Evolutionary conservation across 2,888 invertebrate genomes (phyloP), one percentile per base, ranked within the genome.

Genomic region (Tupiocoris notatus): DNA sequence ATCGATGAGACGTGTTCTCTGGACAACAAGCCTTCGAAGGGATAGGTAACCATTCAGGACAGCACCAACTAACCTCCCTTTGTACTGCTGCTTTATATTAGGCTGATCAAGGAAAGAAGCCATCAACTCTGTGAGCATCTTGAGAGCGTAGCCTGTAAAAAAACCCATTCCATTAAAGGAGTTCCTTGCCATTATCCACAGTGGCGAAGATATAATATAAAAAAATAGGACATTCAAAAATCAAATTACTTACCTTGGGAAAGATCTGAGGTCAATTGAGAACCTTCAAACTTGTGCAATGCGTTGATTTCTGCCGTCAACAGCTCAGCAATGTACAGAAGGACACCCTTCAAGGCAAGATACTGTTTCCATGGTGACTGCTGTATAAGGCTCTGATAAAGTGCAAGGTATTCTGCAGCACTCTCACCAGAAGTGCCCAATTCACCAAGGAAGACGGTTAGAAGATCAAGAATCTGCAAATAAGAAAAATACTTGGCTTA

Each of bases 21-120:
- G 98, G 57, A 98, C 95, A 0, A 98, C 94, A 21, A 98, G 88
- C 78, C 96, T 90, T 3, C 95, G 87, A 81, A 98, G 86, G 0
- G 95, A 94, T 78, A 98, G 87, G 85, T 98, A 98, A 0, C 98
- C 97, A 83, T 97, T 95, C 1, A 98, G 87, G 63, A 96, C 94
- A 68, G 94, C 93, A 39, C 92, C 96, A 7, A 98, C 92, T 78
- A 97, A 86, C 61, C 92, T 88, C 0, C 92, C 91, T 85, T 98
- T 98, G 86, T 94, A 96, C 67, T 93, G 92, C 81, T 95, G 91
- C 62, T 95, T 90, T 56, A 98, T 95, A 61, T 91, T 91, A 1
- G 91, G 88, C 81, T 94, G 94, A 80, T 95, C 95, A 66, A 97
- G 86, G 86, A 98, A 95, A 82, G 93, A 90, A 6, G 94, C 90